A percentile compares a stretch with the other conserved stretches of the same genome.
Conservation (phyloP, 2,888 invertebrate genomes). For the Buathra laborator region DNA sequence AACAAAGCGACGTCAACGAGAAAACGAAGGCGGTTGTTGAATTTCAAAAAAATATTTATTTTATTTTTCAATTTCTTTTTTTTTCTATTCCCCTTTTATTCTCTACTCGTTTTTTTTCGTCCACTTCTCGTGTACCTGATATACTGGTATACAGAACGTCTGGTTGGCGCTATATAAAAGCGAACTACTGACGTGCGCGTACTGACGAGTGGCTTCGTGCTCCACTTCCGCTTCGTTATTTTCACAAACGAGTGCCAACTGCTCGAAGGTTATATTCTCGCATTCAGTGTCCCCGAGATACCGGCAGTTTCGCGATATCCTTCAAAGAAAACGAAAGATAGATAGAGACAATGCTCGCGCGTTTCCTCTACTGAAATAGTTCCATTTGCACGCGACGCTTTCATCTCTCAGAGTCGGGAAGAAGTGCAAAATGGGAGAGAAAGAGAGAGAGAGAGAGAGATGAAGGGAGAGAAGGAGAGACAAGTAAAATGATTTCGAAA, state of each 20-base stretch:
- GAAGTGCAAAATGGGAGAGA: not conserved
- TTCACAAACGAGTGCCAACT: constrained; percentile 48
- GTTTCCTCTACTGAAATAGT: not conserved
- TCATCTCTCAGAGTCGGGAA: not conserved
- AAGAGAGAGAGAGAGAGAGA: not conserved
- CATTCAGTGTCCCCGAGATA: constrained; percentile 52
- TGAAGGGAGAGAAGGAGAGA: not conserved
- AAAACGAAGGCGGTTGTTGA: not conserved
- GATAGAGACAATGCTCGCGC: constrained; percentile 31
- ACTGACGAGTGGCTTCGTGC: constrained; percentile 16
- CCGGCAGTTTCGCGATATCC: constrained; percentile 48
- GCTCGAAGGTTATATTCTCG: constrained; percentile 54
- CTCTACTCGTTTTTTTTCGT: not conserved
- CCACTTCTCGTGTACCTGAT: not conserved
- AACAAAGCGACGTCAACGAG: too few relatives aligned
- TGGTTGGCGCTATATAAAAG: constrained; percentile 15
- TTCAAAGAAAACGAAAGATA: constrained; percentile 41
- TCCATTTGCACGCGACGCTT: not conserved
- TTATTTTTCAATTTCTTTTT: not conserved
- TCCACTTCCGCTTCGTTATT: constrained; percentile 61
- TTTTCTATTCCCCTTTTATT: not conserved
- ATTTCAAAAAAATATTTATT: not conserved
- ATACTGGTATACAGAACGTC: not conserved
- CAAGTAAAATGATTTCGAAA: constrained; percentile 47
- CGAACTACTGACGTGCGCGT: constrained; percentile 25